Base-by-base conservation (phyloP, 2,888 invertebrate genomes). In the Escarpia spicata region DNA sequence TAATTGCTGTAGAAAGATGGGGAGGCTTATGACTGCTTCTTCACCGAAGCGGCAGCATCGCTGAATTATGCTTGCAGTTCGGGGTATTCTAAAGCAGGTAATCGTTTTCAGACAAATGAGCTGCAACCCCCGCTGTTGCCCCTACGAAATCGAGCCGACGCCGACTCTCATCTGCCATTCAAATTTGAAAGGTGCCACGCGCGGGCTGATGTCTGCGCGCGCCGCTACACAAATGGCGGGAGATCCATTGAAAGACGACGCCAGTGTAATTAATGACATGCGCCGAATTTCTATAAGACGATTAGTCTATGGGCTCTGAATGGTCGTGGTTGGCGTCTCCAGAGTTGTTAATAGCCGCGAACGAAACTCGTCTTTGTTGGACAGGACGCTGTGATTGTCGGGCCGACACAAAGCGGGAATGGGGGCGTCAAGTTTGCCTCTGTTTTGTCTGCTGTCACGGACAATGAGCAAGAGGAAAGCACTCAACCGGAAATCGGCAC, bases 181-280 rank as follows among this genome's bases (percentile, higher is more conserved):
- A 75, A 75, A 75, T 75, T 75, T 75, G 75, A 75, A 75, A 75
- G 75, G 75, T 26, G 75, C 19, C 75, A 75, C 75, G 75, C 75
- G 75, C 75, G 15, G 75, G 75, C 75, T 75, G 75, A 75, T 75
- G 75, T 75, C 75, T 75, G 75, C 75, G 75, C 75, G 75, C 75
- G 75, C 75, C 75, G 75, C 75, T 75, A 75, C 75, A 75, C 75
- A 75, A 75, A 75, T 75, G 75, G 75, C 75, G 75, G 75, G 75
- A 75, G 26, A 75, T 75, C 75, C 75, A 75, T 75, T 75, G 75
- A 75, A 75, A 75, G 75, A 75, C 75, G 75, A 75, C 75, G 75
- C 75, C 75, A 75, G 26, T 75, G 75, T 75, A 75, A 75, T 75
- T 75, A 75, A 75, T 75, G 75, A 75, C 75, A 75, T 75, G 75